phyloP scores from a whole-genome alignment of 2,113 vertebrate species.

The Apodemus speciosus region DNA sequence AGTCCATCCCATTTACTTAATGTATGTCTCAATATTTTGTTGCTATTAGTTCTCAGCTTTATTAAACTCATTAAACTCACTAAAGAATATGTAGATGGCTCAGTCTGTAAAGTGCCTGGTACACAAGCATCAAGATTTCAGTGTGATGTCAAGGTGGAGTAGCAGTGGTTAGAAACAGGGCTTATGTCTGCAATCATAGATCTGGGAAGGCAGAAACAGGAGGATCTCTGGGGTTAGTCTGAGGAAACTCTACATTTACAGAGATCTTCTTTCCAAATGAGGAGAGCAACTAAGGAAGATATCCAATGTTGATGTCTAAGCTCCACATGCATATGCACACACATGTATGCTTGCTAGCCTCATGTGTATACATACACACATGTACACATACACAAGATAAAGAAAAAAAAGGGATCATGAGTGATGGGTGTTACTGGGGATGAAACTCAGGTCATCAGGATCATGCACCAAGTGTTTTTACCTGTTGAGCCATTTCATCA shows the following conservation, averaged over 20 bases:
- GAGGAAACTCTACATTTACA: background rate
- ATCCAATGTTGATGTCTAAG: background rate
- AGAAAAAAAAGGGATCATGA: background rate
- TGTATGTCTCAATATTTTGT: slow-evolving; percentile 36
- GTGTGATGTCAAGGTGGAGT: background rate
- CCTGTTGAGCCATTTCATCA: background rate
- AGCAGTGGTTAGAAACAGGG: background rate
- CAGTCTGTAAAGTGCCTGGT: background rate
- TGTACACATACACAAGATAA: background rate
- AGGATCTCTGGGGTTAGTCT: background rate
- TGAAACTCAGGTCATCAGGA: background rate
- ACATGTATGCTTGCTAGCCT: slow-evolving; percentile 13
- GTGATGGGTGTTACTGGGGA: background rate
- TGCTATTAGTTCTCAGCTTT: slow-evolving; percentile 41
- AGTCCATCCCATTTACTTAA: background rate
- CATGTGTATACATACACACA: background rate
- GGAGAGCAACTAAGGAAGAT: background rate
- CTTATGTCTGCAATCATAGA: background rate
- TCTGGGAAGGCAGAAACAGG: background rate
- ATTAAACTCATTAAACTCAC: background rate
- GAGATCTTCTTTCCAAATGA: background rate
- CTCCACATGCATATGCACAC: background rate
- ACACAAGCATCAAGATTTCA: background rate
- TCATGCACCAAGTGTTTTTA: background rate
- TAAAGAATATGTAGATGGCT: background rate